Percentiles rank a stretch among this genome's conserved stretches.
phyloP scores from a whole-genome alignment of 2,888 invertebrate genomes.

The Sthenelais limicola region DNA sequence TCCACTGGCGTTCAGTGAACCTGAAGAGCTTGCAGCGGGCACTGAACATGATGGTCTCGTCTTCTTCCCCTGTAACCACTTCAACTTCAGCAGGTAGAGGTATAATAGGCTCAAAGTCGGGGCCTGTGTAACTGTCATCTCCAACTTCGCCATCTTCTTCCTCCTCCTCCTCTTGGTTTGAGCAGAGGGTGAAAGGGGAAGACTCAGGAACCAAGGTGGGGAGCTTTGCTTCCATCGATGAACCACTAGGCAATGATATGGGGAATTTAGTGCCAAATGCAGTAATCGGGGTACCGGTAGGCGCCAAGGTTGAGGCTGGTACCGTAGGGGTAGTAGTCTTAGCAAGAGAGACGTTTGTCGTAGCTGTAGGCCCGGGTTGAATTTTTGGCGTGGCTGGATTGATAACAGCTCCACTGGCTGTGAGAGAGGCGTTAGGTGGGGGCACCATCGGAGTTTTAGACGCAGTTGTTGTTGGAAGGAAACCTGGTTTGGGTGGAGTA shows the following conservation, averaged over 20 bases:
- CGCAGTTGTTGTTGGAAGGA: slow-evolving; percentile 22
- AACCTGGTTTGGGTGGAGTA: slow-evolving; percentile 44
- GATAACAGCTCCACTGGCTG: slow-evolving; percentile 32
- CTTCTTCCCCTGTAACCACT: slow-evolving; percentile 90
- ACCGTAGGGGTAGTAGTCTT: background rate
- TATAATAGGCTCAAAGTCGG: slow-evolving; percentile 83
- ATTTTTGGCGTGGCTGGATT: background rate
- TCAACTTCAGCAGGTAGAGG: slow-evolving; percentile 85
- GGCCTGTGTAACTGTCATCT: slow-evolving; percentile 43
- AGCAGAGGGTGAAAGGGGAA: background rate
- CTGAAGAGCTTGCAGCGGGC: slow-evolving; percentile 86
- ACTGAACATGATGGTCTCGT: slow-evolving; percentile 83
- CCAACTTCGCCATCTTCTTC: slow-evolving; percentile 36
- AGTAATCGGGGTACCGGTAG: background rate
- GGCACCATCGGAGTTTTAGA: background rate
- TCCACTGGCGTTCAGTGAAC: slow-evolving; percentile 85
- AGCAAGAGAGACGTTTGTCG: background rate
- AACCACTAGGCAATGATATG: slow-evolving; percentile 2
- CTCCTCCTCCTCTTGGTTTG: slow-evolving; percentile 20
- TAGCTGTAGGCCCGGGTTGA: background rate
- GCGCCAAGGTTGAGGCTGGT: background rate
- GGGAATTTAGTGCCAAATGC: slow-evolving; percentile 25
- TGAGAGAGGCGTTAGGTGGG: slow-evolving; percentile 51
- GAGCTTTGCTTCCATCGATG: background rate
- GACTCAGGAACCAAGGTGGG: background rate